These are phyloP conservation scores for Argopecten irradians DNA, from an alignment of 1,140 invertebrate species.

Conservation along the genomic window DNA sequence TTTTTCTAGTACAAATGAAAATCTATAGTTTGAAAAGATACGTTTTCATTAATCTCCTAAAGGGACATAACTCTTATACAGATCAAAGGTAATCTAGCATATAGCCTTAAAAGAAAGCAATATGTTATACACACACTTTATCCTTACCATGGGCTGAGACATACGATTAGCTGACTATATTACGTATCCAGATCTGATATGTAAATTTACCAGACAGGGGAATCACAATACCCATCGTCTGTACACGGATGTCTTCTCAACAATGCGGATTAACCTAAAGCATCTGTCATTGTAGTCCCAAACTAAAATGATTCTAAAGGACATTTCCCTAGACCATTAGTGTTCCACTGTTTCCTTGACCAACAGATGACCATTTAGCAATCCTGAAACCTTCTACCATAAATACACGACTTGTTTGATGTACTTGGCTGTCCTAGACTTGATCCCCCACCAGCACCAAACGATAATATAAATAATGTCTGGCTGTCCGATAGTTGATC, in stretches of 20 bases:
- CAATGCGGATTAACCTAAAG: too few relatives aligned
- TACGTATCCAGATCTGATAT: neutral
- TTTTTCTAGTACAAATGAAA: too few relatives aligned
- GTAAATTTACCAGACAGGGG: neutral
- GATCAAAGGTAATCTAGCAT: neutral
- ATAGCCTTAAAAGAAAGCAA: neutral
- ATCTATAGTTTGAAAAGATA: too few relatives aligned
- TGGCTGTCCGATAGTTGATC: neutral
- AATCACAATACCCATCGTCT: neutral
- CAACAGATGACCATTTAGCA: neutral
- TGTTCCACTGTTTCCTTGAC: neutral
- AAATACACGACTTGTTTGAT: neutral
- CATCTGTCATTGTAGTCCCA: too few relatives aligned
- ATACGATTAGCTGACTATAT: too few relatives aligned
- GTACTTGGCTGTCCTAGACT: neutral
- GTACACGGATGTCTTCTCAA: too few relatives aligned
- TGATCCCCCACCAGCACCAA: neutral
- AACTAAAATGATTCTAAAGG: too few relatives aligned
- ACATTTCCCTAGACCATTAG: neutral
- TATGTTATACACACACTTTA: neutral
- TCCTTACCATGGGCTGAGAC: neutral
- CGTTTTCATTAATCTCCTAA: too few relatives aligned
- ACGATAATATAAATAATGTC: neutral
- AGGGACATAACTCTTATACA: neutral
- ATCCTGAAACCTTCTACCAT: neutral